phyloP scores from a whole-genome alignment of 2,113 vertebrate species.

The Proterorhinus semilunaris region DNA sequence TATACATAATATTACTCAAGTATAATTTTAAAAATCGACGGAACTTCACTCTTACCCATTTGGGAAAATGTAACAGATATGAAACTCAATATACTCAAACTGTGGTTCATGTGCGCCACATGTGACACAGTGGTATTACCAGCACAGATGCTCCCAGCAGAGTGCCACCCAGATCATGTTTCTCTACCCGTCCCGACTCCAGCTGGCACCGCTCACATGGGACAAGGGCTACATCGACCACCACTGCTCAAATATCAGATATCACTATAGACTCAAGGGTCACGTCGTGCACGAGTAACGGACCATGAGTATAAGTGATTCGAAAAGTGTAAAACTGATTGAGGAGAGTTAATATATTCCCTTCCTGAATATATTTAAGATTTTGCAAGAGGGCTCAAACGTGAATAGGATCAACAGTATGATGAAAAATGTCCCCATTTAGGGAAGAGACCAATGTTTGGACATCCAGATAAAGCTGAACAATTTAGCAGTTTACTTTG shows the following conservation, averaged over 20 bases:
- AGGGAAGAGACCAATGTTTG: background rate
- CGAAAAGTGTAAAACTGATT: background rate
- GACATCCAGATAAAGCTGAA: background rate
- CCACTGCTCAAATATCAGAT: slow-evolving; percentile 37
- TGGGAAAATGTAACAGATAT: background rate
- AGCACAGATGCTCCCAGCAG: slow-evolving; percentile 68
- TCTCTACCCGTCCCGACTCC: slow-evolving; percentile 56
- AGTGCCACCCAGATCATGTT: slow-evolving; percentile 61
- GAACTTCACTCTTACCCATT: no score
- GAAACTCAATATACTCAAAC: background rate
- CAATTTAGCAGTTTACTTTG: background rate
- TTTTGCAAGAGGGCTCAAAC: background rate
- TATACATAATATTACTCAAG: no score
- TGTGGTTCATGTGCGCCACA: slow-evolving; percentile 13
- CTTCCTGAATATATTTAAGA: background rate
- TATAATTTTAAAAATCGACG: no score
- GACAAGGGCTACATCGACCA: slow-evolving; percentile 28
- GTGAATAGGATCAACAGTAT: background rate
- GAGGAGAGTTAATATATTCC: slow-evolving; percentile 14
- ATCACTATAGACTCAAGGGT: slow-evolving; percentile 13
- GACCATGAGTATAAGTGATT: no score
- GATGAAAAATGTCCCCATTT: background rate
- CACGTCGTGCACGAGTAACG: slow-evolving; percentile 1
- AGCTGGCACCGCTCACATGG: slow-evolving; percentile 55
- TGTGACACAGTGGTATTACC: slow-evolving; percentile 54